Evolutionary conservation across 1,140 invertebrate genomes (phyloP).

Genomic region (Leucophenga varia): DNA sequence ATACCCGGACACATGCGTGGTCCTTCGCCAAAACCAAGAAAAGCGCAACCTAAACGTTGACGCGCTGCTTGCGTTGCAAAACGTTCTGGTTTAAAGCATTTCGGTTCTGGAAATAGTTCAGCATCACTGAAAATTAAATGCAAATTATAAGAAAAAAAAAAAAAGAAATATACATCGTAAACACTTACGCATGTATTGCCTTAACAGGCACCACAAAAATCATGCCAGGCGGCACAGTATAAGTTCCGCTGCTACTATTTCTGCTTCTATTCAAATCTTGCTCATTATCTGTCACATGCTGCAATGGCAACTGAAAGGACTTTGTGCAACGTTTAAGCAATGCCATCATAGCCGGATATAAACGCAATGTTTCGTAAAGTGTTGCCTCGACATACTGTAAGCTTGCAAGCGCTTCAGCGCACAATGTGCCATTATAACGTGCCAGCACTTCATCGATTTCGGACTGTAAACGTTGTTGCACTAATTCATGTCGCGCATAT

Average conservation of each 20-base stretch:
- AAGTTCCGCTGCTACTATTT: background rate
- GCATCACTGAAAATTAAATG: conserved; percentile 61
- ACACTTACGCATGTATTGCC: conserved; percentile 35
- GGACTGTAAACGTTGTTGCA: conserved; percentile 59
- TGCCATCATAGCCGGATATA: conserved; percentile 37
- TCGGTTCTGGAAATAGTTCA: conserved; percentile 61
- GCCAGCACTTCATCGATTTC: conserved; percentile 59
- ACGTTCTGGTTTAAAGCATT: conserved; percentile 63
- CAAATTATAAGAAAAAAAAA: background rate
- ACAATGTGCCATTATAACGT: conserved; percentile 40
- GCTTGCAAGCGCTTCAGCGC: conserved; percentile 56
- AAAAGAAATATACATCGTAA: background rate
- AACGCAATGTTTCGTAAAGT: conserved; percentile 33
- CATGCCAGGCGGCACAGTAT: conserved; percentile 16
- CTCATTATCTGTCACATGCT: background rate
- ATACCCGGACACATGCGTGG: conserved; percentile 72
- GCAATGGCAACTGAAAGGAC: conserved; percentile 22
- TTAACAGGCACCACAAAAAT: conserved; percentile 32
- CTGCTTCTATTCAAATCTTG: too few relatives aligned
- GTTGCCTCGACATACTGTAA: conserved; percentile 59
- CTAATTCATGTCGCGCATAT: conserved; percentile 59
- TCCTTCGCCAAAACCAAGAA: conserved; percentile 72
- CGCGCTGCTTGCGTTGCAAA: conserved; percentile 59
- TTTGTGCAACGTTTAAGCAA: conserved; percentile 37
- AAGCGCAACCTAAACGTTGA: conserved; percentile 60